phyloP scores from a whole-genome alignment of 2,113 vertebrate genomes.

The Ptilonorhynchus violaceus region DNA sequence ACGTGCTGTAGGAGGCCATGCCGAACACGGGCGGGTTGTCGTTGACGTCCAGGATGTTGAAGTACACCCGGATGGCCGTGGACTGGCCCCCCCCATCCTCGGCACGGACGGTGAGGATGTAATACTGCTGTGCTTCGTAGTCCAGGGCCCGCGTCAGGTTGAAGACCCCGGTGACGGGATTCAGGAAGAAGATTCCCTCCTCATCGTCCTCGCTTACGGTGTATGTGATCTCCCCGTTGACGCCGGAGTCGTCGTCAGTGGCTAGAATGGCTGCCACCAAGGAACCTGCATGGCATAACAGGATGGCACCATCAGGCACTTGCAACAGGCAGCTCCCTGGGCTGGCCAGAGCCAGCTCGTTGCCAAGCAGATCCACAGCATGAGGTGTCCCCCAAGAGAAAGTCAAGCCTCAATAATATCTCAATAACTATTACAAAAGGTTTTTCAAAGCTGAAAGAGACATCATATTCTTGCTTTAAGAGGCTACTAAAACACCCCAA shows the following conservation, averaged over 20 bases:
- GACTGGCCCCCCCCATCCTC: conserved; percentile 88
- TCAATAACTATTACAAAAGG: neutral
- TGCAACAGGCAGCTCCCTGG: neutral
- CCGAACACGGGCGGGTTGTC: conserved; percentile 88
- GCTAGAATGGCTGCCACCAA: conserved; percentile 94
- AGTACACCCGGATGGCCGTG: conserved; percentile 86
- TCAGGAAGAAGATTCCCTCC: conserved; percentile 88
- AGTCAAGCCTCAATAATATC: neutral
- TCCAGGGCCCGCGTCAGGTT: conserved; percentile 88
- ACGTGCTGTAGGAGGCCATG: conserved; percentile 79
- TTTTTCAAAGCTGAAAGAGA: neutral
- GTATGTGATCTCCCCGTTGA: conserved; percentile 94
- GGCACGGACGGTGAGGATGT: conserved; percentile 84
- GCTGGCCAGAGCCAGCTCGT: neutral
- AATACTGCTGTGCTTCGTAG: conserved; percentile 88
- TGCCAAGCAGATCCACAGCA: neutral
- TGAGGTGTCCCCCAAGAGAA: fast-evolving
- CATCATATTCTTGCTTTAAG: neutral
- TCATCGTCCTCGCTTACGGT: conserved; percentile 89
- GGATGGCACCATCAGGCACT: neutral
- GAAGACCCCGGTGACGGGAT: conserved; percentile 92
- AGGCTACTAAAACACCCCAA: neutral
- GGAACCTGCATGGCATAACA: conserved; percentile 74
- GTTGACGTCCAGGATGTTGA: conserved; percentile 92
- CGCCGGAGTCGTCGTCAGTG: conserved; percentile 88